These are phyloP conservation scores for Myathropa florea DNA, from an alignment of 2,888 invertebrate species.

Conservation along the genomic window DNA sequence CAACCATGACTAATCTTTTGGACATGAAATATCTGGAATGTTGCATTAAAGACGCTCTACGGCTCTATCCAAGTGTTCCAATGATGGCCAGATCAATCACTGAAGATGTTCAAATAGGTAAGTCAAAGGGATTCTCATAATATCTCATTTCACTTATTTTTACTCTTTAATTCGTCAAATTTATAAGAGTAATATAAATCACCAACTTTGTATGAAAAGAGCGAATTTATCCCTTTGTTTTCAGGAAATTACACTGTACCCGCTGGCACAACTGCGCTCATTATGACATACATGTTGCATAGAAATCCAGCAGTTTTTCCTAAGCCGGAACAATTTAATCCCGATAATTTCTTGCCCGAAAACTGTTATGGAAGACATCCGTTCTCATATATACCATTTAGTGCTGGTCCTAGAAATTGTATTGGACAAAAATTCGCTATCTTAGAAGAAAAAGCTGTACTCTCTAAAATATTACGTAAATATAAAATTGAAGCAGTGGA, in stretches of 20 bases:
- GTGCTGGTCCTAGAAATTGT: constrained; percentile 85
- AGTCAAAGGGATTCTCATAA: constrained; percentile 73
- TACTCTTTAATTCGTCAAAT: too few relatives aligned
- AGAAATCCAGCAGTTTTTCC: constrained; percentile 85
- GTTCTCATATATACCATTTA: constrained; percentile 86
- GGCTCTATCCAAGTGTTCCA: constrained; percentile 86
- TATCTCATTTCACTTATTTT: too few relatives aligned
- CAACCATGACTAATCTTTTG: constrained; percentile 83
- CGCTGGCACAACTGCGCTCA: constrained; percentile 82
- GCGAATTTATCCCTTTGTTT: too few relatives aligned
- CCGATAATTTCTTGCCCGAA: constrained; percentile 87
- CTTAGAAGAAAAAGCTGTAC: constrained; percentile 83
- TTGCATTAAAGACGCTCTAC: constrained; percentile 86
- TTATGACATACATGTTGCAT: constrained; percentile 86
- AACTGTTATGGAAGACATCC: constrained; percentile 84
- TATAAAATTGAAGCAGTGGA: constrained; percentile 83
- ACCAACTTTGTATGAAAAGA: too few relatives aligned
- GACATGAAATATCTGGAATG: constrained; percentile 86
- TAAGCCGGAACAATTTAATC: constrained; percentile 86
- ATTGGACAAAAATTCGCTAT: constrained; percentile 84
- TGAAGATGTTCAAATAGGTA: constrained; percentile 83
- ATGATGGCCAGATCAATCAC: constrained; percentile 83
- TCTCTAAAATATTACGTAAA: constrained; percentile 83
- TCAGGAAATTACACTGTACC: constrained; percentile 78
- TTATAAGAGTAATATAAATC: background rate